These are phyloP conservation scores for Drosophila recens DNA, from an alignment of 2,888 invertebrate species.

Conservation along the genomic window DNA sequence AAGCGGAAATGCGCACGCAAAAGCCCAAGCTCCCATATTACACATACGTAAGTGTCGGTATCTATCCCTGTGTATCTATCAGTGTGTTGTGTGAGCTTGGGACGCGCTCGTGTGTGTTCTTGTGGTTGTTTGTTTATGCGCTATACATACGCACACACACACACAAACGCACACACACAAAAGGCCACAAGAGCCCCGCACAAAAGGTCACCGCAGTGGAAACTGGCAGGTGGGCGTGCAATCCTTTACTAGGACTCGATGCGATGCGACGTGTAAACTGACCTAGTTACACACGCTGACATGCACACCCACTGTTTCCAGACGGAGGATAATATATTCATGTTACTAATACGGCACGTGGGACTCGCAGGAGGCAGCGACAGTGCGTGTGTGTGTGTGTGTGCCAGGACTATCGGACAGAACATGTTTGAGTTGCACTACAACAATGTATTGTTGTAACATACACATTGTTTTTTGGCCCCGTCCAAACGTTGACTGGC, in stretches of 20 bases:
- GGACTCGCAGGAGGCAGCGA: conserved; percentile 50
- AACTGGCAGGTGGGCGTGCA: conserved; percentile 54
- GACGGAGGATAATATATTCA: conserved; percentile 56
- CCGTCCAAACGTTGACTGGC: conserved; percentile 28
- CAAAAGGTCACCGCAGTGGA: conserved; percentile 57
- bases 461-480: conserved; percentile 24
- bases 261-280: conserved; percentile 64
- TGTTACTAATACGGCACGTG: conserved; percentile 76
- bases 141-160: conserved; percentile 60
- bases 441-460: conserved; percentile 39
- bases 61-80: neutral
- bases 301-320: conserved; percentile 18
- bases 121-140: conserved; percentile 47
- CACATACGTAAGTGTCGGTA: conserved; percentile 15
- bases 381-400: conserved; percentile 23
- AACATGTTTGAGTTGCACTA: conserved; percentile 69
- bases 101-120: conserved; percentile 16
- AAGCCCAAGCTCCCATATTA: conserved; percentile 45
- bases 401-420: conserved; percentile 42
- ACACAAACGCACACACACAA: conserved; percentile 68
- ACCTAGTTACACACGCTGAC: conserved; percentile 66
- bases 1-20: conserved; percentile 73
- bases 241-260: conserved; percentile 60
- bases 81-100: conserved; percentile 1
- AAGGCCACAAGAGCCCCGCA: conserved; percentile 44